These are phyloP conservation scores for Huso huso DNA, from an alignment of 2,797 vertebrate genomes.

Conservation along the genomic window DNA sequence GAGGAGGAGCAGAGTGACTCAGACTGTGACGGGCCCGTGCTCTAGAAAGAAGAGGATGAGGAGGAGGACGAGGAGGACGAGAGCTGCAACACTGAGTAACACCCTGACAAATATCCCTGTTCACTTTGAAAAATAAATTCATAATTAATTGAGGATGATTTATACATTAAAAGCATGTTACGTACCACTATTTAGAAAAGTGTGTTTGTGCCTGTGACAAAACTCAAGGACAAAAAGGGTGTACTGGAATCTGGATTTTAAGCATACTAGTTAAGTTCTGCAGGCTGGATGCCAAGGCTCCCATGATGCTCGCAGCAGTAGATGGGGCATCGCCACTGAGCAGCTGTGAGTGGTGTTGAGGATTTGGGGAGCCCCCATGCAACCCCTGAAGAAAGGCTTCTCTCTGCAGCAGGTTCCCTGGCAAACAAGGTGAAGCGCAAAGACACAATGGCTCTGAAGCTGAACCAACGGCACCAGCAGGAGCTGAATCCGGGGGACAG, in stretches of 20 bases:
- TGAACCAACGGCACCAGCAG: slow-evolving; percentile 58
- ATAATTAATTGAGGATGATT: too few species aligned
- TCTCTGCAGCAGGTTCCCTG: slow-evolving; percentile 62
- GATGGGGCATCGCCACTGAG: slow-evolving; percentile 1
- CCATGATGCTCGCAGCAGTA: slow-evolving; percentile 9
- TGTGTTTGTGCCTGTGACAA: too few species aligned
- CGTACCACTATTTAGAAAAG: too few species aligned
- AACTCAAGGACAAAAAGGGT: too few species aligned
- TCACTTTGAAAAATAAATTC: too few species aligned
- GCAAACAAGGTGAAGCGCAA: slow-evolving; percentile 92
- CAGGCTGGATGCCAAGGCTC: not conserved
- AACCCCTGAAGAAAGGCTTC: slow-evolving; percentile 8
- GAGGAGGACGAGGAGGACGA: slow-evolving; percentile 75
- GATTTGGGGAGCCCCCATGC: not conserved
- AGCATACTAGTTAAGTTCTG: too few species aligned
- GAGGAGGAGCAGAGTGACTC: slow-evolving; percentile 55
- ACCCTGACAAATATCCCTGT: too few species aligned
- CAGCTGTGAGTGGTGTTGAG: not conserved
- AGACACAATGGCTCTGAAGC: slow-evolving; percentile 90
- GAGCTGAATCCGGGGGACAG: slow-evolving; percentile 58
- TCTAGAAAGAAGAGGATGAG: slow-evolving; percentile 58
- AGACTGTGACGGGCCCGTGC: too few species aligned
- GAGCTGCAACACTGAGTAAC: slow-evolving; percentile 54
- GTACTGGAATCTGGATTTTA: too few species aligned
- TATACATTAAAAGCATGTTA: too few species aligned